Evolutionary conservation across 2,113 vertebrate genomes (phyloP).

Genomic region (Junco hyemalis): DNA sequence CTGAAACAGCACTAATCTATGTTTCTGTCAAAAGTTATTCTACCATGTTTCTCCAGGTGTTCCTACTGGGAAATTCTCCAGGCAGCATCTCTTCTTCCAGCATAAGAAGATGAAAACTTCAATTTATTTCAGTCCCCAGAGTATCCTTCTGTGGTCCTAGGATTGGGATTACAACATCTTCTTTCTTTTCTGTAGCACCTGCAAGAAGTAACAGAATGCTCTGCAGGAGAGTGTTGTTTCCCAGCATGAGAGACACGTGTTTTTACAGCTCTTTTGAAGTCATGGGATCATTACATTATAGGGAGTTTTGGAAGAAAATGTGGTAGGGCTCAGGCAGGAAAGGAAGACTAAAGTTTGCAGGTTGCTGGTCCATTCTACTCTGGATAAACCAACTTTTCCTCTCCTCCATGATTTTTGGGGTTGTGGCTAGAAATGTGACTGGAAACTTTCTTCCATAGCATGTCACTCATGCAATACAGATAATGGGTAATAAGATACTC

Average conservation of each 20-base stretch:
- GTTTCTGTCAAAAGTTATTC: constrained; percentile 8
- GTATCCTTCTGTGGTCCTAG: not conserved
- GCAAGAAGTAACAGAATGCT: not conserved
- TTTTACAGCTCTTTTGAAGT: not conserved
- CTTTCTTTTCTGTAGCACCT: not conserved
- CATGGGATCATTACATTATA: not conserved
- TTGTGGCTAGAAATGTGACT: not conserved
- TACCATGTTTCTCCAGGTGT: not conserved
- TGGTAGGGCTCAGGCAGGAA: not conserved
- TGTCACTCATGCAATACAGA: not conserved
- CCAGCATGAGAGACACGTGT: not conserved
- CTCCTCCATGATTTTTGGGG: not conserved
- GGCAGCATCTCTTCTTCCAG: not conserved
- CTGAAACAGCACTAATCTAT: not conserved
- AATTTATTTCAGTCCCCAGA: not conserved
- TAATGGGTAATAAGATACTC: not conserved
- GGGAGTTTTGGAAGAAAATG: not conserved
- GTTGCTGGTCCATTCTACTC: not conserved
- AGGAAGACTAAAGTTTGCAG: not conserved
- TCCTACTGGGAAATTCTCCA: constrained; percentile 20
- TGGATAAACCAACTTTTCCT: not conserved
- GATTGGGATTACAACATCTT: not conserved
- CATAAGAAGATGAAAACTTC: not conserved
- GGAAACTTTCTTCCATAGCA: not conserved
- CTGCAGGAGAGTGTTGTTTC: not conserved